Percentiles rank a stretch among this genome's conserved stretches.
phyloP scores from a whole-genome alignment of 2,797 vertebrate genomes.

The Molothrus aeneus region DNA sequence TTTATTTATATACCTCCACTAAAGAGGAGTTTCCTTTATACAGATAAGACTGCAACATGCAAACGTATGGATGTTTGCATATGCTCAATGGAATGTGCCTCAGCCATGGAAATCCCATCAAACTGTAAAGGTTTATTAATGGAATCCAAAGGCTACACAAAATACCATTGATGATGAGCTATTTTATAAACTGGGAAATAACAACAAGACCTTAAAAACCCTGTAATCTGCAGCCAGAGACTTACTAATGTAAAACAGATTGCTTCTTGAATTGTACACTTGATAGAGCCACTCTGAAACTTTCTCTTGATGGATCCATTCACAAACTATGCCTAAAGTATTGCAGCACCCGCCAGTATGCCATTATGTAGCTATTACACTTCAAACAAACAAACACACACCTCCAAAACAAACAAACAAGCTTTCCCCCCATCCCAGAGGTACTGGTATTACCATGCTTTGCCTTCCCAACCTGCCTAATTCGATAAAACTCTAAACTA shows the following conservation, averaged over 20 bases:
- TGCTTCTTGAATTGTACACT: background rate
- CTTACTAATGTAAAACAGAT: background rate
- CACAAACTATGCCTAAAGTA: background rate
- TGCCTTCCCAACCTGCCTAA: background rate
- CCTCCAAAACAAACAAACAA: background rate
- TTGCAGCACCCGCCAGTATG: background rate
- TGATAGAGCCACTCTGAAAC: background rate
- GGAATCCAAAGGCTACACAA: constrained; percentile 18
- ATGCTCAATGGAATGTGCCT: background rate
- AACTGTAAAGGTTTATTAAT: constrained; percentile 32
- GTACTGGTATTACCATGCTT: background rate
- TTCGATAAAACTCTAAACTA: background rate
- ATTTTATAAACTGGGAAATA: constrained; percentile 36
- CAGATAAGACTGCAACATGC: background rate
- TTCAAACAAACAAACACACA: background rate
- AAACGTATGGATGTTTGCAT: background rate
- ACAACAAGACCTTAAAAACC: background rate
- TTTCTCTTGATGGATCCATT: background rate
- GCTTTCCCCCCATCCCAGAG: background rate
- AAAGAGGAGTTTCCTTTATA: background rate
- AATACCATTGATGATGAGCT: background rate
- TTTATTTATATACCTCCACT: background rate
- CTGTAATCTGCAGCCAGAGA: background rate
- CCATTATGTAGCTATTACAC: background rate
- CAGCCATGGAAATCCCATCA: constrained; percentile 21